Percentiles rank a stretch among this genome's conserved stretches.
Conservation (phyloP, 2,797 vertebrate species). For the Phylloscopus collybita region DNA sequence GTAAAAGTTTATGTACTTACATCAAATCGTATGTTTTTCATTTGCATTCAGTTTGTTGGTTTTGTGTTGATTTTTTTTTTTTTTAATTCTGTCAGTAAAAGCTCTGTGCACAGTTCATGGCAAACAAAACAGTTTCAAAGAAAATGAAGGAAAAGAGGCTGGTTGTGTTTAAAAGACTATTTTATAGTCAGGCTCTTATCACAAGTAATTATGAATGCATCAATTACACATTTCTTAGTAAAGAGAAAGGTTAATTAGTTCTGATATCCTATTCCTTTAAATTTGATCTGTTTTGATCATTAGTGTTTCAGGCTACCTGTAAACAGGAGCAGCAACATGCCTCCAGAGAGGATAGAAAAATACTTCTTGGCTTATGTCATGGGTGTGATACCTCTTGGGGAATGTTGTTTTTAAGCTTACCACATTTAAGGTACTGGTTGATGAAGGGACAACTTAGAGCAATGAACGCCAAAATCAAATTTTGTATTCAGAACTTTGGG, state of each 20-base stretch:
- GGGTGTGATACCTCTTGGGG: slow-evolving; percentile 59
- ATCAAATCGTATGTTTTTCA: neutral
- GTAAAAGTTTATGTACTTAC: neutral
- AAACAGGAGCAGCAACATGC: slow-evolving; percentile 70
- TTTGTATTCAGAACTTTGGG: neutral
- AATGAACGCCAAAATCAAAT: neutral
- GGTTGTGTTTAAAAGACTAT: neutral
- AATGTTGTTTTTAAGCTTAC: slow-evolving; percentile 74
- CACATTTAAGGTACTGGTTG: slow-evolving; percentile 28
- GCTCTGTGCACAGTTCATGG: neutral
- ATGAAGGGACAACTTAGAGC: slow-evolving; percentile 4
- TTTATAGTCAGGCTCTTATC: neutral
- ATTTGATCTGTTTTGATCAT: slow-evolving; percentile 63
- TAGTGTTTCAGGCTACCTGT: slow-evolving; percentile 65
- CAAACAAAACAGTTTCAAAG: neutral
- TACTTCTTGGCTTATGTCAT: slow-evolving; percentile 25
- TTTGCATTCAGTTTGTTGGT: neutral
- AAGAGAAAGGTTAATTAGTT: neutral
- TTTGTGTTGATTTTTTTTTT: neutral
- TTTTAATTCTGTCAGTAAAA: neutral
- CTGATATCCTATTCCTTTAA: neutral
- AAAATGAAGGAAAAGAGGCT: neutral
- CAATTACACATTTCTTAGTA: neutral
- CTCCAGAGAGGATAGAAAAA: slow-evolving; percentile 58
- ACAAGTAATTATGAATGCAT: neutral